Percentiles rank a stretch among this genome's conserved stretches.
phyloP scores from a whole-genome alignment of 2,888 invertebrate species.

The Lepidocyrtoides sp. region DNA sequence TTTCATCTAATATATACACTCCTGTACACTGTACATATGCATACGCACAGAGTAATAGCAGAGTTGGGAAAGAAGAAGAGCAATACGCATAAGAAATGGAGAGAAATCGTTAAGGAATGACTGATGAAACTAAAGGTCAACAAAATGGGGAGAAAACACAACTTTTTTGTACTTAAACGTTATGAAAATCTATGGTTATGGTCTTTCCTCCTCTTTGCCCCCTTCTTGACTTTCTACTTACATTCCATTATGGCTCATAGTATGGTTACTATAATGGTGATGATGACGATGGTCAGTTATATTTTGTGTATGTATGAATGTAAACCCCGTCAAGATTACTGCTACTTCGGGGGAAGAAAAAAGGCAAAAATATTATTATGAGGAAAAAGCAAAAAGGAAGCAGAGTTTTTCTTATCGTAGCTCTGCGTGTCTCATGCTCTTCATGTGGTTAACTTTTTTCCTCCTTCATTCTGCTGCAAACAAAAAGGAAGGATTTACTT shows the following conservation, averaged over 20 bases:
- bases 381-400: constrained; percentile 5
- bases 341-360: neutral
- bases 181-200: constrained; percentile 72
- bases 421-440: neutral
- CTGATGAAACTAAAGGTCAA: constrained; percentile 77
- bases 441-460: neutral
- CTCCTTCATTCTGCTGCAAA: neutral
- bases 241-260: constrained; percentile 40
- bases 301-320: neutral
- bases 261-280: neutral
- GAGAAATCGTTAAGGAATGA: constrained; percentile 71
- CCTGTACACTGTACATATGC: neutral
- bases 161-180: constrained; percentile 55
- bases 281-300: neutral
- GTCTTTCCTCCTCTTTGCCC: neutral
- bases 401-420: neutral
- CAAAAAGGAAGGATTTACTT: constrained; percentile 63
- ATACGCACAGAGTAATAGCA: neutral
- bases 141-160: constrained; percentile 65
- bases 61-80: too few species aligned
- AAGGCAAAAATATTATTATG: constrained; percentile 20
- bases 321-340: constrained; percentile 51
- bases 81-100: constrained; percentile 23
- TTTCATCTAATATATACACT: neutral
- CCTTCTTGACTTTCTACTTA: constrained; percentile 6